These are phyloP conservation scores for Enteromius treurensis DNA, from an alignment of 2,797 vertebrate species.

Conservation along the genomic window DNA sequence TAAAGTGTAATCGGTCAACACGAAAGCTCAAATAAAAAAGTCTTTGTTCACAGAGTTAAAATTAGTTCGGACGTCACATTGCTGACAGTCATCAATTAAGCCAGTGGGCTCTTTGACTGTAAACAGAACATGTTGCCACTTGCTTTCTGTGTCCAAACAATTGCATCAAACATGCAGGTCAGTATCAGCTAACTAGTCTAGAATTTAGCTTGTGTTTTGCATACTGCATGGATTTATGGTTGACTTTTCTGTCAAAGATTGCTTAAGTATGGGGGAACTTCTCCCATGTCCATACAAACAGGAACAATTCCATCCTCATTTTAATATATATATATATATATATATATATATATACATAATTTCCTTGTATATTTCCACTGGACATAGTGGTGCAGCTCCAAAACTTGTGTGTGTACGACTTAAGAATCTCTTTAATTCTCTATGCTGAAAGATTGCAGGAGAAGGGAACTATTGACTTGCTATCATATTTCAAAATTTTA, in stretches of 20 bases:
- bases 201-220: background rate
- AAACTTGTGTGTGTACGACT: background rate
- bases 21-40: background rate
- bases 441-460: background rate
- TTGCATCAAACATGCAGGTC: slow-evolving; percentile 11
- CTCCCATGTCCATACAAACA: background rate
- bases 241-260: background rate
- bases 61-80: slow-evolving; percentile 10
- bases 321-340: too few species aligned
- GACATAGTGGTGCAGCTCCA: background rate
- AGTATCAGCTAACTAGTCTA: background rate
- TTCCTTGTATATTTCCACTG: background rate
- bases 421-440: background rate
- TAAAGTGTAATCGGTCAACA: background rate
- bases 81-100: slow-evolving; percentile 32
- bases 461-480: background rate
- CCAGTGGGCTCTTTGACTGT: background rate
- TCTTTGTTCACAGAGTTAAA: slow-evolving; percentile 14
- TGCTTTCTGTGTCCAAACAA: background rate
- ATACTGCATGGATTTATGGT: background rate
- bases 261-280: background rate
- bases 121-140: slow-evolving; percentile 15
- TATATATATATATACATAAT: background rate
- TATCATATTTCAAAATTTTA: background rate
- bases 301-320: background rate